Percentiles rank a stretch among this genome's conserved stretches.
Evolutionary conservation across 2,113 vertebrate species (phyloP).

Genomic region (Sterrhoptilus dennistouni): DNA sequence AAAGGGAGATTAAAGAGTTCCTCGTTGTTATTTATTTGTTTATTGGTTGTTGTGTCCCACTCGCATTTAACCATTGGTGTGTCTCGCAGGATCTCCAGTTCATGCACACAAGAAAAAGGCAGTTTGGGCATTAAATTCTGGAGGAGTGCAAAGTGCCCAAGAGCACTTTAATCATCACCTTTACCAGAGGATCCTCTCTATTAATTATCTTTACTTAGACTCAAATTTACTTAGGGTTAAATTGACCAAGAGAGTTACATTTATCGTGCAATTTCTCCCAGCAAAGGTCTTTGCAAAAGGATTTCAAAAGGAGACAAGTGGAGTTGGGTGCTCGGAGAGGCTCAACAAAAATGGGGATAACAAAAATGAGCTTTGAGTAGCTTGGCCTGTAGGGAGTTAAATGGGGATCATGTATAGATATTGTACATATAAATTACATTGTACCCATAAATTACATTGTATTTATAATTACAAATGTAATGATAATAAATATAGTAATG

Average conservation of each 20-base stretch:
- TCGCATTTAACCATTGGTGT: not conserved
- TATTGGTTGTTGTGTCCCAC: not conserved
- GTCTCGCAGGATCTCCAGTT: not conserved
- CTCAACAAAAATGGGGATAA: not conserved
- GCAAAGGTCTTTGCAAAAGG: not conserved
- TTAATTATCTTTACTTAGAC: not conserved
- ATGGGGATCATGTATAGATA: accelerated
- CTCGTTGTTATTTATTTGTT: not conserved
- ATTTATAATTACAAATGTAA: no score
- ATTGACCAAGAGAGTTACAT: not conserved
- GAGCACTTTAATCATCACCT: not conserved
- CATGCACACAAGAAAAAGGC: not conserved
- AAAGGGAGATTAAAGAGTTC: not conserved
- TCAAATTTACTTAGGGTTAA: not conserved
- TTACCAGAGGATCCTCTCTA: not conserved
- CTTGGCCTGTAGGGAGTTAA: not conserved
- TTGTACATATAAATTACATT: not conserved
- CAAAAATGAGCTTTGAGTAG: not conserved
- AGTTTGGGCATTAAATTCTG: not conserved
- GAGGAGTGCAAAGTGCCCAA: not conserved
- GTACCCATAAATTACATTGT: no score
- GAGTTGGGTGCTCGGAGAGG: not conserved
- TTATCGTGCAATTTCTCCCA: not conserved
- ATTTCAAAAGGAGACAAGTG: not conserved
- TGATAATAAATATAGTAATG: no score